Base-by-base conservation (phyloP, 2,113 vertebrate genomes). In the Speoplatyrhinus poulsoni region DNA sequence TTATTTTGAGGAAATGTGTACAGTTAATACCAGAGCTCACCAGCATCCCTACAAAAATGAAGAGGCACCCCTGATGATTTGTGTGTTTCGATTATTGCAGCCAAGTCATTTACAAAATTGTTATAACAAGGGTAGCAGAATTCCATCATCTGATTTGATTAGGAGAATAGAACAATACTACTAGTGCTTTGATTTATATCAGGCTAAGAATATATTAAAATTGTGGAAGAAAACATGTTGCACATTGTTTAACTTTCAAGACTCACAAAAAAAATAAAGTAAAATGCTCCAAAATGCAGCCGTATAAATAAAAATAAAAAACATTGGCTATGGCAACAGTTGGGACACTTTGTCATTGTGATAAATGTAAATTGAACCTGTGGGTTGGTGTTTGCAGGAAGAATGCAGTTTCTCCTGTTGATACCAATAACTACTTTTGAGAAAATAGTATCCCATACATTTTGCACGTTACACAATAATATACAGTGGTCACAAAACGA, bases 401-500 rank as follows among this genome's bases (percentile, higher is more conserved):
- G 36, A 41, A 41, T 41, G 36, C 36, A 41, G 36, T 6, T 41
- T 41, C 32, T 70, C 78, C 62, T 26, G 76, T 72, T 72, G 80
- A 83, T 89, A 89, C 71, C 89, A 87, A 68, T 69, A 63, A 89
- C 53, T 76, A 78, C 72, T 74, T 76, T 80, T 82, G 83, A 88
- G 76, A 68, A 77, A 88, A 77, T 87, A 86, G 78, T 89, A 92
- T 92, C 91, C 91, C 92, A 86, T 91, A 92, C 94, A 92, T 95
- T 95, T 95, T 95, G 94, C 95, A 94, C 93, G 88, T 91, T 94
- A 95, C 94, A 94, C 92, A 92, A 92, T 91, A 94, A 94, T 93
- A 95, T 94, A 96, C 92, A 95, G 93, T 94, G 93, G 92, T 93
- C 95, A 97, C 95, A 94, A 95, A 96, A 96, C 95, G 90, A 95